These are phyloP conservation scores for Sipha maydis DNA, from an alignment of 2,888 invertebrate species.

Conservation along the genomic window DNA sequence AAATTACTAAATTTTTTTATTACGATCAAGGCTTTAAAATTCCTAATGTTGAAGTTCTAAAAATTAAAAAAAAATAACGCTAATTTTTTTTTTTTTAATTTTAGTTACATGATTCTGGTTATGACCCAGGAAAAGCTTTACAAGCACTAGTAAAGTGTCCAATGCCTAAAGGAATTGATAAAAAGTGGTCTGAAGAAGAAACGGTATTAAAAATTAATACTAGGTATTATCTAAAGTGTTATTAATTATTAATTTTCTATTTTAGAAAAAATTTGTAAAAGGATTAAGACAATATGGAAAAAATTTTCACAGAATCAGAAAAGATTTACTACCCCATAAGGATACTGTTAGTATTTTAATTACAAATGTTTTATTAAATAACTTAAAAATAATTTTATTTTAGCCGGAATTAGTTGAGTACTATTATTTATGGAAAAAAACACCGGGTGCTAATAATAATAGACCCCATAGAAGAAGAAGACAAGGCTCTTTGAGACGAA, in stretches of 20 bases:
- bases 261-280: slow-evolving; percentile 93
- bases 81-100: slow-evolving; percentile 62
- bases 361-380: slow-evolving; percentile 22
- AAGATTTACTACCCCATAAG: slow-evolving; percentile 95
- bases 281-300: slow-evolving; percentile 98
- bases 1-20: neutral
- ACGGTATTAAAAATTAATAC: slow-evolving; percentile 71
- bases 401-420: slow-evolving; percentile 96
- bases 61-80: no score
- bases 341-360: slow-evolving; percentile 79
- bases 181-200: slow-evolving; percentile 98
- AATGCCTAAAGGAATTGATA: slow-evolving; percentile 95
- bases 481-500: slow-evolving; percentile 86
- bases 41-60: no score
- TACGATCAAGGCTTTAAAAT: no score
- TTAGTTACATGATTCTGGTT: slow-evolving; percentile 92
- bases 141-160: slow-evolving; percentile 97
- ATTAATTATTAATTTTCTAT: slow-evolving; percentile 37
- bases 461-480: slow-evolving; percentile 90
- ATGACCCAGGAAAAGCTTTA: slow-evolving; percentile 95
- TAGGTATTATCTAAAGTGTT: neutral
- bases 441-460: slow-evolving; percentile 96
- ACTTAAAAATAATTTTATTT: slow-evolving; percentile 62
- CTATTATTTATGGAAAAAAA: slow-evolving; percentile 99
- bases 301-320: slow-evolving; percentile 97